Conservation (phyloP, 35 echinoderm and acorn worm species). For the Apostichopus californicus region DNA sequence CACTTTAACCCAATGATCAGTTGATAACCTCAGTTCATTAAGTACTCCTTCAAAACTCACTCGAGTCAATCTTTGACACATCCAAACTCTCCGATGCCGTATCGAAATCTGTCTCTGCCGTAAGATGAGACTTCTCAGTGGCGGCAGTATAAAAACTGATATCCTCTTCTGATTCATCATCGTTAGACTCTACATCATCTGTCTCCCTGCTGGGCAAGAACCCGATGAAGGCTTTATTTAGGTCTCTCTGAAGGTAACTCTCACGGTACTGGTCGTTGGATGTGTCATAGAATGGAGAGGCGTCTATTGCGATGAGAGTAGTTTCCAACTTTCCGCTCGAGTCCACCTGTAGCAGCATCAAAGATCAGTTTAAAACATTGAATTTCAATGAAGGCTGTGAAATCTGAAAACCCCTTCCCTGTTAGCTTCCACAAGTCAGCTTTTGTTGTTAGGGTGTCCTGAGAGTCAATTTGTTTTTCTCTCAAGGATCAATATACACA, state of each 20-base stretch:
- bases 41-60: not conserved
- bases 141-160: conserved; percentile 68
- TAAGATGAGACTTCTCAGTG: conserved; percentile 66
- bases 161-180: conserved; percentile 17
- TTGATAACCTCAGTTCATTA: not conserved
- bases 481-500: too few species aligned
- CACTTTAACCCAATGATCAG: too few species aligned
- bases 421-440: too few species aligned
- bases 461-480: too few species aligned
- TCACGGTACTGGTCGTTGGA: conserved; percentile 67
- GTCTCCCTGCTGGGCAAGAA: conserved; percentile 42
- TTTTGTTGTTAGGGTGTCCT: too few species aligned
- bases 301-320: conserved; percentile 52
- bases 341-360: not conserved
- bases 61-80: conserved; percentile 4
- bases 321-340: conserved; percentile 24
- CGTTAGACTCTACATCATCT: not conserved
- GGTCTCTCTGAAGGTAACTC: conserved; percentile 59
- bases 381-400: too few species aligned
- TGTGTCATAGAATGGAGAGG: conserved; percentile 35
- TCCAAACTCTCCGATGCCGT: conserved; percentile 72
- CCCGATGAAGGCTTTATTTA: conserved; percentile 83
- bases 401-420: too few species aligned
- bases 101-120: conserved; percentile 79
- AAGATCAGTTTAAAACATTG: too few species aligned